Percentiles rank a stretch among this genome's conserved stretches.
These are phyloP conservation scores for Drosophila pegasa DNA, from an alignment of 2,888 invertebrate genomes.

Conservation along the genomic window DNA sequence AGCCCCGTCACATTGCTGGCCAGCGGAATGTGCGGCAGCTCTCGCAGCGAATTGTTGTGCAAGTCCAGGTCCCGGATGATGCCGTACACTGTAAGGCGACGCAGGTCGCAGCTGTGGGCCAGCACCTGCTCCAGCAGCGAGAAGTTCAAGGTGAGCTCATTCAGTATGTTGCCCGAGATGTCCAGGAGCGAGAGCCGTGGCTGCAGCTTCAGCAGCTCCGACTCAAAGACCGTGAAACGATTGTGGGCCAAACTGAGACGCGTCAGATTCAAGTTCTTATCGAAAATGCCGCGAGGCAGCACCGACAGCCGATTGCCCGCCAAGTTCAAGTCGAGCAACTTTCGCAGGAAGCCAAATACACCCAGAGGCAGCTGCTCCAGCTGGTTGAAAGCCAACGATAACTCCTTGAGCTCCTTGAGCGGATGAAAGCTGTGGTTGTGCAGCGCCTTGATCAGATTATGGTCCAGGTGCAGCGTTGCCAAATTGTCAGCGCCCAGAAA, in stretches of 20 bases:
- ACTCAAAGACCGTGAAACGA: conserved; percentile 78
- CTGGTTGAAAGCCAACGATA: conserved; percentile 78
- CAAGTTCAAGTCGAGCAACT: conserved; percentile 76
- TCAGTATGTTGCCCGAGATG: conserved; percentile 80
- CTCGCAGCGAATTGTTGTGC: conserved; percentile 82
- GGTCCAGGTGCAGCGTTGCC: conserved; percentile 74
- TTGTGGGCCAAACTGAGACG: conserved; percentile 78
- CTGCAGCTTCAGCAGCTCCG: conserved; percentile 79
- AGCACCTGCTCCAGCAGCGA: conserved; percentile 67
- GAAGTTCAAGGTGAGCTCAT: conserved; percentile 81
- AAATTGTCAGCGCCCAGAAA: conserved; percentile 83
- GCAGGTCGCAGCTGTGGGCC: conserved; percentile 81
- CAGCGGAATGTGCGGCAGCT: conserved; percentile 81
- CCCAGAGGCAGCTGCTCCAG: conserved; percentile 71
- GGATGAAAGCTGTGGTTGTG: conserved; percentile 82
- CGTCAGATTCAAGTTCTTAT: conserved; percentile 78
- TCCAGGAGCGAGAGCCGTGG: conserved; percentile 73
- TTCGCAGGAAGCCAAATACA: conserved; percentile 75
- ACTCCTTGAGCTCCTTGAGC: conserved; percentile 80
- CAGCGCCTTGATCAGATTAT: conserved; percentile 73
- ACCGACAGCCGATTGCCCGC: conserved; percentile 76
- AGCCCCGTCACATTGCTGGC: conserved; percentile 79
- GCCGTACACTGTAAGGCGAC: conserved; percentile 79
- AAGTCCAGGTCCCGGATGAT: conserved; percentile 77
- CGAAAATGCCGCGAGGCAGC: conserved; percentile 79